phyloP scores from a whole-genome alignment of 1,140 invertebrate genomes.

The Liolophura sinensis region DNA sequence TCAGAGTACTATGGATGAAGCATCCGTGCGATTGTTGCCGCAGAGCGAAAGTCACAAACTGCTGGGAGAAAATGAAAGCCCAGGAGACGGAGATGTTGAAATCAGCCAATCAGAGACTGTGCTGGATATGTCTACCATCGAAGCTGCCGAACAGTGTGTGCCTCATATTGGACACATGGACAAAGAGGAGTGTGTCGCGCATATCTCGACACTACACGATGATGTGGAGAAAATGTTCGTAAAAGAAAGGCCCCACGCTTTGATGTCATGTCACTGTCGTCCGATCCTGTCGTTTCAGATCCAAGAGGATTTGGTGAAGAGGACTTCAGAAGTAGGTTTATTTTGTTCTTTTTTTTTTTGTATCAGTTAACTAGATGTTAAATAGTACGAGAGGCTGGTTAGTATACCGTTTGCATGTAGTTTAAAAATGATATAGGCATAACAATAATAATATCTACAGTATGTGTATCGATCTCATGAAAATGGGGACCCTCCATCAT shows the following conservation, averaged over 20 bases:
- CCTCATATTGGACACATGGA: not conserved
- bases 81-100: too few species aligned
- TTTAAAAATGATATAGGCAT: too few species aligned
- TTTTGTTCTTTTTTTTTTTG: not conserved
- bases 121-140: too few species aligned
- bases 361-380: not conserved
- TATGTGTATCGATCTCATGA: too few species aligned
- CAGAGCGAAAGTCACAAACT: too few species aligned
- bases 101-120: too few species aligned
- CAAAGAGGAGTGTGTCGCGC: constrained; percentile 5
- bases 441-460: too few species aligned
- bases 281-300: not conserved
- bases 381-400: not conserved
- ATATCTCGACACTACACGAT: constrained; percentile 20
- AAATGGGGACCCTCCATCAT: too few species aligned
- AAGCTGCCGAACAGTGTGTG: too few species aligned
- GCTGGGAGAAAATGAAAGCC: too few species aligned
- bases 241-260: constrained; percentile 14
- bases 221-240: constrained; percentile 43
- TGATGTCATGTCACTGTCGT: constrained; percentile 2
- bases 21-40: too few species aligned
- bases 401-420: not conserved
- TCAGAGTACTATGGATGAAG: too few species aligned
- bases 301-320: constrained; percentile 1
- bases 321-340: constrained; percentile 6